These are phyloP conservation scores for Embidobia sp. DNA, from an alignment of 2,888 invertebrate genomes.

Conservation along the genomic window DNA sequence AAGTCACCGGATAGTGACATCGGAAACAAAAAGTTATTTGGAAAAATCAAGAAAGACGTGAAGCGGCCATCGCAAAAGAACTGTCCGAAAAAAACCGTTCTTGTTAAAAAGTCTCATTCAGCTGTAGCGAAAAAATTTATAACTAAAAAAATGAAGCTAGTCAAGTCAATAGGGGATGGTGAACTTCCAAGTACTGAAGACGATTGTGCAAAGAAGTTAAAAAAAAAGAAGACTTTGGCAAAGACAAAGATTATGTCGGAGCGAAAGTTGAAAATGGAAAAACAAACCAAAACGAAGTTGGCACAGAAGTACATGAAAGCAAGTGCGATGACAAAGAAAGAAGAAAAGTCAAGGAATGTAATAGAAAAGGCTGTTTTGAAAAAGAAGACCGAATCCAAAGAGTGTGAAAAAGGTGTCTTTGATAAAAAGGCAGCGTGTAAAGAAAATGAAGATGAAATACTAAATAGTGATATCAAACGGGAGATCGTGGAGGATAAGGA, in stretches of 20 bases:
- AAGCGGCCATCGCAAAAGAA: slow-evolving; percentile 72
- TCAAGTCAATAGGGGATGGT: slow-evolving; percentile 71
- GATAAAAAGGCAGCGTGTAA: slow-evolving; percentile 67
- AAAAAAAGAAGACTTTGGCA: slow-evolving; percentile 73
- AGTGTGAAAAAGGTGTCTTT: slow-evolving; percentile 70
- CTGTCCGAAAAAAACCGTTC: slow-evolving; percentile 72
- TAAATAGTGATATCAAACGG: slow-evolving; percentile 72
- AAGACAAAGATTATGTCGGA: slow-evolving; percentile 73
- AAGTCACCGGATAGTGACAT: slow-evolving; percentile 71
- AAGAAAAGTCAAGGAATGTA: slow-evolving; percentile 74
- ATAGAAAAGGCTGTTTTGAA: slow-evolving; percentile 73
- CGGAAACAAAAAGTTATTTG: slow-evolving; percentile 57
- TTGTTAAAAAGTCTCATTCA: slow-evolving; percentile 73
- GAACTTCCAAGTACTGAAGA: slow-evolving; percentile 67
- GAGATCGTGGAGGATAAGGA: slow-evolving; percentile 75
- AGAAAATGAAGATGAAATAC: slow-evolving; percentile 65
- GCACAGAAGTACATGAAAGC: slow-evolving; percentile 74
- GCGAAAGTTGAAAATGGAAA: slow-evolving; percentile 77
- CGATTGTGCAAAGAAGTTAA: slow-evolving; percentile 70
- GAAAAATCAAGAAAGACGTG: slow-evolving; percentile 70
- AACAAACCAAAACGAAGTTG: slow-evolving; percentile 75
- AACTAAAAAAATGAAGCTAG: slow-evolving; percentile 78
- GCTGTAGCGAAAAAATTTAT: slow-evolving; percentile 76
- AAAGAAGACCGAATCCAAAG: slow-evolving; percentile 73
- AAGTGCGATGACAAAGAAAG: slow-evolving; percentile 70